Evolutionary conservation across 2,888 invertebrate genomes (phyloP).

Genomic region (Andrena praecox): DNA sequence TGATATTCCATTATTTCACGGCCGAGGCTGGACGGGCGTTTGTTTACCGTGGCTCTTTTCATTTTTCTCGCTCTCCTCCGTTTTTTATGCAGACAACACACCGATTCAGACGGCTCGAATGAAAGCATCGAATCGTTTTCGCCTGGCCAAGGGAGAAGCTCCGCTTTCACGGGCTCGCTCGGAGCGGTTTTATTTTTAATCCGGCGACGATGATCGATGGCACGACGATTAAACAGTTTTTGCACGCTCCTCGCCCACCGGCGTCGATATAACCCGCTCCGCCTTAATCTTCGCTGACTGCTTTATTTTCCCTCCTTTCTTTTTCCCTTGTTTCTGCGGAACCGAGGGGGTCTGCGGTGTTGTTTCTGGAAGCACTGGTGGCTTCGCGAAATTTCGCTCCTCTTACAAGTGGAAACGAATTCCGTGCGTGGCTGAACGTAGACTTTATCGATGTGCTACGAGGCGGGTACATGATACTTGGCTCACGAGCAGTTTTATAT

Average conservation of each 20-base stretch:
- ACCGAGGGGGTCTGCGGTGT: neutral
- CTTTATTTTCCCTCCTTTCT: slow-evolving; percentile 3
- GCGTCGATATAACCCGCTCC: neutral
- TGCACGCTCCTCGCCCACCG: slow-evolving; percentile 12
- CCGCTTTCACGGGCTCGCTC: slow-evolving; percentile 9
- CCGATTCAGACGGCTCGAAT: neutral
- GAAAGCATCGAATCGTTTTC: slow-evolving; percentile 31
- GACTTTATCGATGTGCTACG: too few relatives aligned
- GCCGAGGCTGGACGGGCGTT: slow-evolving; percentile 48
- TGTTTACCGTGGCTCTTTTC: slow-evolving; percentile 25
- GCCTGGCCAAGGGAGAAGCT: neutral
- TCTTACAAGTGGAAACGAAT: too few relatives aligned
- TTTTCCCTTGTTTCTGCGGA: neutral
- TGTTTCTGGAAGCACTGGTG: neutral
- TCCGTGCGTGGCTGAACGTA: too few relatives aligned
- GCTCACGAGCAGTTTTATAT: too few relatives aligned
- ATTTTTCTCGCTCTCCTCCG: neutral
- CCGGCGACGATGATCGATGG: slow-evolving; percentile 39
- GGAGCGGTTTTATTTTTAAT: slow-evolving; percentile 37
- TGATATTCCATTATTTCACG: slow-evolving; percentile 61
- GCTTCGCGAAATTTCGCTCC: neutral
- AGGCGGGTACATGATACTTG: too few relatives aligned
- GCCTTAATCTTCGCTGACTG: slow-evolving; percentile 18
- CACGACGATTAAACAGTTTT: slow-evolving; percentile 44
- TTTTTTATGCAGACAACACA: slow-evolving; percentile 12